Evolutionary conservation across 2,113 vertebrate species (phyloP), one percentile per base, ranked within the genome.

Genomic region (Oncorhynchus masou): DNA sequence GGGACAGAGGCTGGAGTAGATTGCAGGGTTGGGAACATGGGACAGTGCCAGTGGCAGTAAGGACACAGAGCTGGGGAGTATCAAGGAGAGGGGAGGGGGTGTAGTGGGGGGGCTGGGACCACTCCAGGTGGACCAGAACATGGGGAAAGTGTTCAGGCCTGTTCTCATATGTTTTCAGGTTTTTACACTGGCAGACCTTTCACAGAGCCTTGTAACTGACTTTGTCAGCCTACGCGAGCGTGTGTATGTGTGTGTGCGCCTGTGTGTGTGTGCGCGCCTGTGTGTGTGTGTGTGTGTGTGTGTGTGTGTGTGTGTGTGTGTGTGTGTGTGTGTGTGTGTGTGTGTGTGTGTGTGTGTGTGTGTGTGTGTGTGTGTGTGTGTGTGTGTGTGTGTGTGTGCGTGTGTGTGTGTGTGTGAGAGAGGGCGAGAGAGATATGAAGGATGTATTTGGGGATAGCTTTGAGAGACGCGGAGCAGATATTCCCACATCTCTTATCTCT

Each of bases 81-180:
- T 3, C 22, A 16, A 22, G 49, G 22, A 25, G 22, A 49, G 24
- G 20, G 64, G 64, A 20, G 66, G 15, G 66, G 16, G 62, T 24
- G 48, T 9, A 48, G 12, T 68, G 66, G 74, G 79, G 57, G 34
- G 24, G 64, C 82, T 88, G 82, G 80, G 81, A 77, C 77, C 5
- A 8, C 13, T 88, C 81, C 89, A 90, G 86, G 88, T 89, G 84
- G 87, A 88, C 69, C 73, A 84, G 79, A 86, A 87, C 86, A 80
- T 88, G 80, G 84, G 78, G 85, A 89, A 87, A 88, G 81, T 89
- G 86, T 83, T 88, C 79, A 79, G 79, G 80, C 78, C 83, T 88
- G 81, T 84, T 85, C 78, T 87, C 89, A 88, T 84, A 76, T 89
- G 84, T 88, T 86, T 86, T 80, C 82, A 88, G 71, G 76, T 81